phyloP scores from a whole-genome alignment of 2,797 vertebrate genomes.

The Steatocranus sp. region DNA sequence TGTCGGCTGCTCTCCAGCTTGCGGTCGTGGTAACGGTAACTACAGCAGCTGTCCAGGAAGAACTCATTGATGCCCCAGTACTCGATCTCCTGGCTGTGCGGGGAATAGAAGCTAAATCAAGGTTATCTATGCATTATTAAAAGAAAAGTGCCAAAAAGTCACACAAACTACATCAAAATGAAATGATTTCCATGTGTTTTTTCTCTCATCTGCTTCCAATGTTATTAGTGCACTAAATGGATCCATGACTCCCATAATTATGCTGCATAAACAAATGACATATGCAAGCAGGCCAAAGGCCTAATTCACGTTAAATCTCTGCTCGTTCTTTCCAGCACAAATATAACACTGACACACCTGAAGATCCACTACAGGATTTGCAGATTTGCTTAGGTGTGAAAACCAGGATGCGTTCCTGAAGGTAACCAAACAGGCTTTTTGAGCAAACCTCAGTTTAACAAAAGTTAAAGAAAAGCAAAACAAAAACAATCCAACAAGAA shows the following conservation, averaged over 20 bases:
- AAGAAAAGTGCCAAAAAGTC: not conserved
- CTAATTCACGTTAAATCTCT: rapidly evolving
- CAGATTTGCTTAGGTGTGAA: not conserved
- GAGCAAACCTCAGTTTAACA: not conserved
- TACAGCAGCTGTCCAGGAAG: constrained; percentile 94
- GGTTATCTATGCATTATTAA: not conserved
- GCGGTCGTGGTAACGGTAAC: constrained; percentile 92
- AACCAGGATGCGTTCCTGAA: not conserved
- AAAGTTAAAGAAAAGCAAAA: not conserved
- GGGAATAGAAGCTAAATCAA: not conserved
- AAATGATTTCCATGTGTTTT: not conserved
- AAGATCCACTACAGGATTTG: not conserved
- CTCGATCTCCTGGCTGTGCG: constrained; percentile 88
- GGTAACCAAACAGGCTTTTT: not conserved
- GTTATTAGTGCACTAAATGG: not conserved
- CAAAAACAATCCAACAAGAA: not conserved
- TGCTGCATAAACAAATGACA: not conserved
- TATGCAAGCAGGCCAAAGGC: not conserved
- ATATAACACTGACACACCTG: not conserved
- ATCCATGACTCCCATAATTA: not conserved
- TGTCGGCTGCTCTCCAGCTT: constrained; percentile 84
- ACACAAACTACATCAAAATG: not conserved
- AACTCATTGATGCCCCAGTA: constrained; percentile 98
- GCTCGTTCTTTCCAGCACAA: not conserved
- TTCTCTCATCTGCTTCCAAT: not conserved